These are phyloP conservation scores for Rhagophthalmus giganteus DNA, from an alignment of 2,888 invertebrate genomes.

Conservation along the genomic window DNA sequence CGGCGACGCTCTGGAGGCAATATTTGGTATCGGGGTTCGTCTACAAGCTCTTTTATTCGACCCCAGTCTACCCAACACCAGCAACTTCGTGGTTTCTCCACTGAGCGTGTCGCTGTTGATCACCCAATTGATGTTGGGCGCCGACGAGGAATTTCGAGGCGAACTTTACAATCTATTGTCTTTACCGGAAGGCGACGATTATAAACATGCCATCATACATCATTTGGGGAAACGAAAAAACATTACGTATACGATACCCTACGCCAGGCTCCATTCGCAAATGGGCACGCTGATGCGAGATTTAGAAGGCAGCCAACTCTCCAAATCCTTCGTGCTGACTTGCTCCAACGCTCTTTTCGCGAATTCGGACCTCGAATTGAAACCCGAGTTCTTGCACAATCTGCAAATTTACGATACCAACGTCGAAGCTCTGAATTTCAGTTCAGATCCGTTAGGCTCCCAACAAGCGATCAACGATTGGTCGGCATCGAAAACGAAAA, in stretches of 20 bases:
- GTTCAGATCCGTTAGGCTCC: constrained; percentile 30
- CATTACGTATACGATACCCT: constrained; percentile 35
- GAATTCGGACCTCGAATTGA: constrained; percentile 40
- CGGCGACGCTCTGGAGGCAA: constrained; percentile 46
- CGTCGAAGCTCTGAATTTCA: constrained; percentile 43
- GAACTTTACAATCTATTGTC: constrained; percentile 48
- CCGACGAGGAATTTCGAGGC: constrained; percentile 47
- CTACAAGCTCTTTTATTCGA: constrained; percentile 46
- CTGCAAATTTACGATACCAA: constrained; percentile 45
- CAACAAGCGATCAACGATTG: constrained; percentile 47
- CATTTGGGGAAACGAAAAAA: constrained; percentile 35
- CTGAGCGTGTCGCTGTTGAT: constrained; percentile 50
- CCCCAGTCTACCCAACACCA: constrained; percentile 25
- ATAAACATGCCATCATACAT: constrained; percentile 29
- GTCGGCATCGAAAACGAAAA: constrained; percentile 47
- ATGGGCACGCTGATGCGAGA: constrained; percentile 44
- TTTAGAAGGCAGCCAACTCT: constrained; percentile 36
- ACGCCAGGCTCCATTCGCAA: constrained; percentile 47
- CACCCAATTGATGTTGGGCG: constrained; percentile 51
- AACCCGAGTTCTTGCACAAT: constrained; percentile 37
- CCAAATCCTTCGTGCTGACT: constrained; percentile 41
- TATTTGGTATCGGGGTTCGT: constrained; percentile 49
- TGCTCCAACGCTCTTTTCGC: constrained; percentile 48
- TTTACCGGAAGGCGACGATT: constrained; percentile 30
- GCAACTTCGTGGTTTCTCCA: constrained; percentile 53